phyloP scores from a whole-genome alignment of 1,140 invertebrate genomes.

The Hormaphis cornu region DNA sequence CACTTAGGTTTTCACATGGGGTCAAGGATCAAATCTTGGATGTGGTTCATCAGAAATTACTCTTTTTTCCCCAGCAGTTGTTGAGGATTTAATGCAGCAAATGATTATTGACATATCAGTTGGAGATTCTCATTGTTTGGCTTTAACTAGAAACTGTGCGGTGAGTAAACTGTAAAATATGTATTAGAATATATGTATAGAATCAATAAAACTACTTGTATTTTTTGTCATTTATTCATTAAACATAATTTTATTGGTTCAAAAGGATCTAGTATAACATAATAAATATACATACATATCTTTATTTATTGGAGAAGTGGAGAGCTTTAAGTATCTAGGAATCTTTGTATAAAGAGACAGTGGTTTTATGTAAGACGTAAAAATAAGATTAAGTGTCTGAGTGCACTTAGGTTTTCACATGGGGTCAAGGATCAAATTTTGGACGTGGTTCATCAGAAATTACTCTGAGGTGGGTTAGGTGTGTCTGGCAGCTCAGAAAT shows the following conservation, averaged over 20 bases:
- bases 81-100: slow-evolving; percentile 42
- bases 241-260: neutral
- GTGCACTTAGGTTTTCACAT: slow-evolving; percentile 51
- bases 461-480: too few species aligned
- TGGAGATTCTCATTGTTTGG: slow-evolving; percentile 54
- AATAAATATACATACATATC: too few species aligned
- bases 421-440: slow-evolving; percentile 54
- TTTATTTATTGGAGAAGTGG: too few species aligned
- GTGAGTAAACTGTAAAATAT: slow-evolving; percentile 26
- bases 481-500: too few species aligned
- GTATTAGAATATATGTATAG: neutral
- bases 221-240: neutral
- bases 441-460: slow-evolving; percentile 51
- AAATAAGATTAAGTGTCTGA: too few species aligned
- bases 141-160: slow-evolving; percentile 49
- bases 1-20: slow-evolving; percentile 53
- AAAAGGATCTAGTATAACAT: too few species aligned
- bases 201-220: neutral
- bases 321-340: too few species aligned
- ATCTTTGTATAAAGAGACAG: too few species aligned
- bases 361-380: too few species aligned
- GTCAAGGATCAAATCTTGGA: slow-evolving; percentile 52
- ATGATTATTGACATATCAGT: slow-evolving; percentile 46
- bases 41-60: slow-evolving; percentile 50
- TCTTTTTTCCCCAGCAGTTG: slow-evolving; percentile 45